Evolutionary conservation across 2,888 invertebrate species (phyloP).

Genomic region (Augiades crinisus): DNA sequence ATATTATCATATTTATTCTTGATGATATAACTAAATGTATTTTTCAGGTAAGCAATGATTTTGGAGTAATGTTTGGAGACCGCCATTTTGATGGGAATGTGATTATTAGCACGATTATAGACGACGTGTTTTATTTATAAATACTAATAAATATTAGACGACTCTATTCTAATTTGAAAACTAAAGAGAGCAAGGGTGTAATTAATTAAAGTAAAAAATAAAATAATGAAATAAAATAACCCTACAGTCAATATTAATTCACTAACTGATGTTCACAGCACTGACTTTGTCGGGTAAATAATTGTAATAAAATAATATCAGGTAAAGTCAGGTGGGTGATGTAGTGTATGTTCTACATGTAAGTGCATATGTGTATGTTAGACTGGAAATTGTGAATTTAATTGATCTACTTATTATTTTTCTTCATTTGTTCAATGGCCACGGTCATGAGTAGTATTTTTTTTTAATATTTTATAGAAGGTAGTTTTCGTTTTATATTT

Average conservation of each 20-base stretch:
- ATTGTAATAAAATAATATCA: constrained; percentile 30
- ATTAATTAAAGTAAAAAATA: too few relatives aligned
- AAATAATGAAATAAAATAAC: too few relatives aligned
- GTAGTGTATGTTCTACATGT: not conserved
- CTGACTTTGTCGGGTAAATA: constrained; percentile 26
- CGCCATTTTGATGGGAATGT: constrained; percentile 33
- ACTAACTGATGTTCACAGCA: constrained; percentile 11
- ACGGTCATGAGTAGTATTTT: too few relatives aligned
- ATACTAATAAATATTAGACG: not conserved
- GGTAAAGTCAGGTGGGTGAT: constrained; percentile 41
- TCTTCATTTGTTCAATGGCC: too few relatives aligned
- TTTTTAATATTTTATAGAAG: too few relatives aligned
- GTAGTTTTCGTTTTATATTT: too few relatives aligned
- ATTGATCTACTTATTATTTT: not conserved
- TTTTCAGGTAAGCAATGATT: constrained; percentile 55
- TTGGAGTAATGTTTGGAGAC: constrained; percentile 26
- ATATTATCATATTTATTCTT: constrained; percentile 7
- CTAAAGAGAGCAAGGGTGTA: not conserved
- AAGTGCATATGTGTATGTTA: not conserved
- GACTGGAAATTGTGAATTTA: not conserved
- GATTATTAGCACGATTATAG: constrained; percentile 9
- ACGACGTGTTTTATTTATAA: constrained; percentile 1
- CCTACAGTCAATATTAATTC: constrained; percentile 5
- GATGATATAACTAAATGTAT: constrained; percentile 32
- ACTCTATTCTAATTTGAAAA: too few relatives aligned